Evolutionary conservation across 1,140 invertebrate genomes (phyloP).

Genomic region (Temnothorax nylanderi): DNA sequence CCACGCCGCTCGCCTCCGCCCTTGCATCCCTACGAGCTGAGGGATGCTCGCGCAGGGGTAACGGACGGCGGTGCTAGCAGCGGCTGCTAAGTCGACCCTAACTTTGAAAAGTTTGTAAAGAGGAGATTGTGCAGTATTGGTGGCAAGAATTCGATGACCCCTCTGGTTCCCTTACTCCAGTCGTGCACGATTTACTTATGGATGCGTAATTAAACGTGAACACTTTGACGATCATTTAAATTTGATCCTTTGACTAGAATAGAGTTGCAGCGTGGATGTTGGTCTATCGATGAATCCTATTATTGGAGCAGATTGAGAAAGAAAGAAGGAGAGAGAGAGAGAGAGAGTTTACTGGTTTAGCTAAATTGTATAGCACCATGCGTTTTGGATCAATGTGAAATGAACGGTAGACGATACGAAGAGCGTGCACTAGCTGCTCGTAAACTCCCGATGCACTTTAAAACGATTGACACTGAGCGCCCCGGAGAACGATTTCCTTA

Average conservation of each 20-base stretch:
- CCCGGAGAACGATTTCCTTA: neutral
- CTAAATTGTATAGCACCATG: neutral
- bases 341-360: neutral
- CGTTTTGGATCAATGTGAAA: slow-evolving; percentile 8
- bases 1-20: slow-evolving; percentile 77
- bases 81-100: slow-evolving; percentile 26
- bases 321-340: slow-evolving; percentile 19
- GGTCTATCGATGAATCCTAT: neutral
- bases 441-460: slow-evolving; percentile 10
- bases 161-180: slow-evolving; percentile 89
- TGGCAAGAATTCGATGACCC: slow-evolving; percentile 72
- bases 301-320: neutral
- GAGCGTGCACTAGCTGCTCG: neutral
- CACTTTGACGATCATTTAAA: neutral
- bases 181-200: slow-evolving; percentile 88
- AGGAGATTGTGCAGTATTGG: slow-evolving; percentile 4
- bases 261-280: neutral
- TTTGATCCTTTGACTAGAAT: neutral
- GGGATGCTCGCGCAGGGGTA: slow-evolving; percentile 71
- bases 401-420: neutral
- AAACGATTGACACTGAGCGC: neutral
- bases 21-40: slow-evolving; percentile 71
- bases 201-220: slow-evolving; percentile 87
- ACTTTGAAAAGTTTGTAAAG: slow-evolving; percentile 29
- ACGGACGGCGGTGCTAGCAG: slow-evolving; percentile 54